Base-by-base conservation (phyloP, 2,888 invertebrate species). In the Apodemia duryi region DNA sequence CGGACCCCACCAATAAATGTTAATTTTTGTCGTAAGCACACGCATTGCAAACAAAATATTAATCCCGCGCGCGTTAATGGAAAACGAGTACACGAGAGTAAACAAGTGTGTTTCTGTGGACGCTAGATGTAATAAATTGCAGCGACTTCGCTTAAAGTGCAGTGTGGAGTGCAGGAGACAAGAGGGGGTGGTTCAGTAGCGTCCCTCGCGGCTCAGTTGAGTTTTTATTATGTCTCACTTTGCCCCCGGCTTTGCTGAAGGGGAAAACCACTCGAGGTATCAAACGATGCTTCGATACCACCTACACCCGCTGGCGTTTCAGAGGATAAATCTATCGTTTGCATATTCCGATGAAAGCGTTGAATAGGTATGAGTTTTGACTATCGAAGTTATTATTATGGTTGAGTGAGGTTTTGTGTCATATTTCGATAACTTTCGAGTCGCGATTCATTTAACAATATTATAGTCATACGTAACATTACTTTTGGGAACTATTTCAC, bases 21-120 rank as follows among this genome's bases (percentile, higher is more conserved):
- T 89, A 91, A 91, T 90, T 91, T 88, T 88, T 82, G 86, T 88
- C 87, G 86, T 81, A 83, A 85, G 82, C 87, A 79, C 85, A 86
- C 86, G 86, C 87, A 84, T 85, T 80, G 87, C 87, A 87, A 90
- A 88, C 89, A 88, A 84, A 91, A 90, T 90, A 89, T 90, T 91
- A 91, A 90, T 90, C 89, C 87, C 43, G 43, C 43, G 78, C 79
- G 86, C 88, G 89, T 84, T 91, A 91, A 91, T 91, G 90, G 90
- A 87, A 87, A 89, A 43, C 43, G 43, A 86, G 86, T 86, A 75
- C 77, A 84, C 86, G 85, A 83, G 83, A 43, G 43, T 43, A 43
- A 86, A 88, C 86, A 88, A 86, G 85, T 83, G 88, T 83, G 77
- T 76, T 43, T 74, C 73, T 77, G 74, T 74, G 75, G 75, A 77